Evolutionary conservation across 1,140 invertebrate genomes (phyloP).

Genomic region (Lordiphosa mommai): DNA sequence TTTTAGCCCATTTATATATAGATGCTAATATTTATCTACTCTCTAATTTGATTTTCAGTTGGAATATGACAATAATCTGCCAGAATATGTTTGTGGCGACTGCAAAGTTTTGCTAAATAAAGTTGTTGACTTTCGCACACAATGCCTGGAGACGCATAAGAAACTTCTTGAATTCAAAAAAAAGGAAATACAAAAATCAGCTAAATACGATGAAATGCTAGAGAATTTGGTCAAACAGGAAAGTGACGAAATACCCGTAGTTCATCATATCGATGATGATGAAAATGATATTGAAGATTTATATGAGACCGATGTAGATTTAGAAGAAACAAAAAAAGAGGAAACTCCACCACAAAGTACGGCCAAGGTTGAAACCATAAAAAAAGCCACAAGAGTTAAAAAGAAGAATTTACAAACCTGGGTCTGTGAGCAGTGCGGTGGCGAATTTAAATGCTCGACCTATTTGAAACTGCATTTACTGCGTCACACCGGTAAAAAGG

Average conservation of each 20-base stretch:
- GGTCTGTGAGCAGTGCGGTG: constrained; percentile 56
- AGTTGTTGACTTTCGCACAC: constrained; percentile 25
- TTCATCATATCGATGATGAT: neutral
- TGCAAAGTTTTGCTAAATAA: constrained; percentile 33
- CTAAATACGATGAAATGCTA: neutral
- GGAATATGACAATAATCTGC: constrained; percentile 29
- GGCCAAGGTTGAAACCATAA: neutral
- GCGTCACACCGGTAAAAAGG: constrained; percentile 45
- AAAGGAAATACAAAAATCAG: neutral
- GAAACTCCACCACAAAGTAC: neutral
- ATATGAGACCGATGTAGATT: neutral
- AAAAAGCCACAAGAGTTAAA: neutral
- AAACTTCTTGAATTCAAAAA: constrained; percentile 14
- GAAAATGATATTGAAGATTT: neutral
- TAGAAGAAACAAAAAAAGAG: neutral
- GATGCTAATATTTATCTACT: no score
- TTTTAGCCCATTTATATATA: neutral
- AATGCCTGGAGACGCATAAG: constrained; percentile 35
- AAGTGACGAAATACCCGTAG: neutral
- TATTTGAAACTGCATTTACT: constrained; percentile 46
- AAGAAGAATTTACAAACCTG: constrained; percentile 21
- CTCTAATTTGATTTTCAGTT: constrained; percentile 13
- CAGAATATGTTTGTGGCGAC: constrained; percentile 29
- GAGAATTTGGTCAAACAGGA: neutral
- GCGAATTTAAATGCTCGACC: constrained; percentile 50